Percentiles rank a stretch among this genome's conserved stretches.
phyloP scores from a whole-genome alignment of 2,888 invertebrate species.

The Parascotia fuliginaria region DNA sequence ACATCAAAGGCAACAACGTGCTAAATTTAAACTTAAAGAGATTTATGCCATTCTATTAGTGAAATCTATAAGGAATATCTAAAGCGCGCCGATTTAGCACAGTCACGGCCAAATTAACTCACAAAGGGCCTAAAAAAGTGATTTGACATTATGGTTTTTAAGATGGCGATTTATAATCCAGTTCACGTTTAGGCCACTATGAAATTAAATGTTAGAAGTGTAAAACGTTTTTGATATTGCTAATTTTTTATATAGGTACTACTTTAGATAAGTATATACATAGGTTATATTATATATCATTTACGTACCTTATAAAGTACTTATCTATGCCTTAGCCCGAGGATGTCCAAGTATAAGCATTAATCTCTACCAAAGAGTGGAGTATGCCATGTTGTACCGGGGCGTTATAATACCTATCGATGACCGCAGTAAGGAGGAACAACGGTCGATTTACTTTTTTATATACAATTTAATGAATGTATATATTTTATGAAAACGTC shows the following conservation, averaged over 20 bases:
- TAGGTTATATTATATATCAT: too few species aligned
- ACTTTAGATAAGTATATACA: too few species aligned
- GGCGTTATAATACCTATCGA: too few species aligned
- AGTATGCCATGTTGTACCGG: too few species aligned
- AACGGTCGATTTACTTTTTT: too few species aligned
- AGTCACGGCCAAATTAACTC: conserved; percentile 49
- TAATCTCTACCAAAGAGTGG: too few species aligned
- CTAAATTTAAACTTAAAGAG: conserved; percentile 26
- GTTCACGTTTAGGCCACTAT: conserved; percentile 9
- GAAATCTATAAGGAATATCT: conserved; percentile 23
- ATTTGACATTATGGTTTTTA: conserved; percentile 36
- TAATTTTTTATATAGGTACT: too few species aligned
- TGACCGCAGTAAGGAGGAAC: too few species aligned
- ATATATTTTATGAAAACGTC: background rate
- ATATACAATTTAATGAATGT: background rate
- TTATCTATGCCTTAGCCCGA: too few species aligned
- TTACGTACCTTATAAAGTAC: too few species aligned
- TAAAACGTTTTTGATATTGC: too few species aligned
- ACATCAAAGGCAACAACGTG: conserved; percentile 32
- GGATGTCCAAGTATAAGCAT: too few species aligned
- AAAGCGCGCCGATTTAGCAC: conserved; percentile 46
- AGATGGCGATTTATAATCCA: conserved; percentile 47
- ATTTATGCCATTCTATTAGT: conserved; percentile 40
- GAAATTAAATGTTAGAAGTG: background rate
- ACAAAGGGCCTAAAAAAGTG: conserved; percentile 25